These are phyloP conservation scores for Todiramphus saurophagus DNA, from an alignment of 2,113 vertebrate species.

Conservation along the genomic window DNA sequence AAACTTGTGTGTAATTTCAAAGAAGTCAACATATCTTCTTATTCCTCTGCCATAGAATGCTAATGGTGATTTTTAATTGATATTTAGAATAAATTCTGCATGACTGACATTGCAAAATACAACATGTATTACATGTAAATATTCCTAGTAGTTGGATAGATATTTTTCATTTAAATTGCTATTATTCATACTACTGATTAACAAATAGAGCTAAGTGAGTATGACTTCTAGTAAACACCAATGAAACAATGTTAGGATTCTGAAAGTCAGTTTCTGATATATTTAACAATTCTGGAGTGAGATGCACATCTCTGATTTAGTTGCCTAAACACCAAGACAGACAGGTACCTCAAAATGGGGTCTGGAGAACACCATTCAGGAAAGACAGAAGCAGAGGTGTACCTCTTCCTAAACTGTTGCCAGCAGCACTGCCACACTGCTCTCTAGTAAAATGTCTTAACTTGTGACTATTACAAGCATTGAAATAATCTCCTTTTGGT, in stretches of 20 bases:
- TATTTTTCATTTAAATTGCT: constrained; percentile 43
- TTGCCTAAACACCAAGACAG: background rate
- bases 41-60: background rate
- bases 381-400: background rate
- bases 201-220: constrained; percentile 29
- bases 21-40: background rate
- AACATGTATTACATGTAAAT: constrained; percentile 21
- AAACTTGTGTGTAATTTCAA: background rate
- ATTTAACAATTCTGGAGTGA: background rate
- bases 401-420: background rate
- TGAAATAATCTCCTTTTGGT: background rate
- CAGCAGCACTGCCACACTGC: background rate
- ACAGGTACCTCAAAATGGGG: background rate
- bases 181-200: constrained; percentile 34
- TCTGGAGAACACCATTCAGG: background rate
- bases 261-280: background rate
- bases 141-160: background rate
- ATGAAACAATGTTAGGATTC: background rate
- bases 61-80: background rate
- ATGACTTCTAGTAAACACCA: background rate
- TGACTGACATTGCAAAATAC: background rate
- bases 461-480: background rate
- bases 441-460: background rate
- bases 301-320: background rate
- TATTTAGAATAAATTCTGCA: background rate